phyloP scores from a whole-genome alignment of 2,888 invertebrate species.

The Listrodromus nycthemerus region DNA sequence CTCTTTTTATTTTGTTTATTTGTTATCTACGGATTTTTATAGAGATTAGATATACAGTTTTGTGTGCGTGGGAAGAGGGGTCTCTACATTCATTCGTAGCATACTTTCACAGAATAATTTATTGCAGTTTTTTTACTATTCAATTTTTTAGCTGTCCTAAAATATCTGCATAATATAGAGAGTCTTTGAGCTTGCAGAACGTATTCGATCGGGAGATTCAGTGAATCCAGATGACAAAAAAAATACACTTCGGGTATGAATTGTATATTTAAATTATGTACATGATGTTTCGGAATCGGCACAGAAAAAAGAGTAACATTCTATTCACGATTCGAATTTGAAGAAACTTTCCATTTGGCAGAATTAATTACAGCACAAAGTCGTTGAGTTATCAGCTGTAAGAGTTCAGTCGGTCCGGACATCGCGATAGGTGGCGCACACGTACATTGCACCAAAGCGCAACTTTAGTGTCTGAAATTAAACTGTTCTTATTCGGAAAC shows the following conservation, averaged over 20 bases:
- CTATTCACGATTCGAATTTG: neutral
- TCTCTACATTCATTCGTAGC: conserved; percentile 66
- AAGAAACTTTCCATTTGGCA: neutral
- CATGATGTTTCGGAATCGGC: neutral
- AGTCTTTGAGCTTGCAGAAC: conserved; percentile 71
- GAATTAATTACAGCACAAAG: neutral
- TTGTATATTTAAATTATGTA: conserved; percentile 11
- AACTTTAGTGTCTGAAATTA: neutral
- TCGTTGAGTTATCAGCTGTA: neutral
- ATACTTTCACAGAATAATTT: conserved; percentile 74
- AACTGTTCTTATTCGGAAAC: neutral
- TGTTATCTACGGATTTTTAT: conserved; percentile 29
- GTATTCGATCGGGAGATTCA: conserved; percentile 61
- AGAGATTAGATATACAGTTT: conserved; percentile 68
- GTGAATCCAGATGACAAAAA: conserved; percentile 32
- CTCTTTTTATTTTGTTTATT: conserved; percentile 14
- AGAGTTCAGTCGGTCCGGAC: neutral
- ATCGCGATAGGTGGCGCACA: neutral
- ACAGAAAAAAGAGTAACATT: neutral
- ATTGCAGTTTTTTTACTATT: conserved; percentile 72
- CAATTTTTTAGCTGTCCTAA: conserved; percentile 70
- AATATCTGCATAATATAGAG: conserved; percentile 69
- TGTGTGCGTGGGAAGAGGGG: conserved; percentile 54
- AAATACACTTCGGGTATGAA: neutral
- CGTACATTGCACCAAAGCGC: neutral